A percentile compares a stretch with the other conserved stretches of the same genome.
These are phyloP conservation scores for Tangara arthus DNA, from an alignment of 2,797 vertebrate species.

Conservation along the genomic window DNA sequence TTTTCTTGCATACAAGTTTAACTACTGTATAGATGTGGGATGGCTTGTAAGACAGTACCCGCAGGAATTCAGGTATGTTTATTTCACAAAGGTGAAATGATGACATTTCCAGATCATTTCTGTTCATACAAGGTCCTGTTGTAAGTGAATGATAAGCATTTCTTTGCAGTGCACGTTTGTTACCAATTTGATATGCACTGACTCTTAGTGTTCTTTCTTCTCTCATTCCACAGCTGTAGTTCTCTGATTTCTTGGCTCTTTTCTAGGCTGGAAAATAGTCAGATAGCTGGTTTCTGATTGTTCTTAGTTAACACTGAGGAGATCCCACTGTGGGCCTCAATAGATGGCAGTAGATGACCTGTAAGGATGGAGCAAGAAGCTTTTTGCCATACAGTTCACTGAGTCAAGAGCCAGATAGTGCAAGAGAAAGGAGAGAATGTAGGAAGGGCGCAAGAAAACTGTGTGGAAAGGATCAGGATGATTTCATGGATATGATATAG, in stretches of 20 bases:
- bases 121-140: background rate
- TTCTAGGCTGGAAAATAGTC: background rate
- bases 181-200: background rate
- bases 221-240: background rate
- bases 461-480: background rate
- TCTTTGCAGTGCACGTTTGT: background rate
- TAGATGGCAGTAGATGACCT: background rate
- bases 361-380: background rate
- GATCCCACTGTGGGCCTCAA: background rate
- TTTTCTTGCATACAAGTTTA: slow-evolving; percentile 81
- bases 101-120: background rate
- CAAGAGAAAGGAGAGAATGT: background rate
- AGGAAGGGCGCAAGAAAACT: background rate
- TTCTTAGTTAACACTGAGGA: background rate
- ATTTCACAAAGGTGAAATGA: background rate
- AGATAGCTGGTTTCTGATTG: background rate
- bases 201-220: background rate
- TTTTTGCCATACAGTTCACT: background rate
- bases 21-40: slow-evolving; percentile 94
- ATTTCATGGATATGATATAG: background rate
- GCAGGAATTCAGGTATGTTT: slow-evolving; percentile 86
- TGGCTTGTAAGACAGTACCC: slow-evolving; percentile 95
- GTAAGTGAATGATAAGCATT: background rate
- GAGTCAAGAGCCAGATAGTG: background rate
- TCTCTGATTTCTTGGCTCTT: background rate